These are phyloP conservation scores for Stegodyphus mimosarum DNA, from an alignment of 1,140 invertebrate species.

Conservation along the genomic window DNA sequence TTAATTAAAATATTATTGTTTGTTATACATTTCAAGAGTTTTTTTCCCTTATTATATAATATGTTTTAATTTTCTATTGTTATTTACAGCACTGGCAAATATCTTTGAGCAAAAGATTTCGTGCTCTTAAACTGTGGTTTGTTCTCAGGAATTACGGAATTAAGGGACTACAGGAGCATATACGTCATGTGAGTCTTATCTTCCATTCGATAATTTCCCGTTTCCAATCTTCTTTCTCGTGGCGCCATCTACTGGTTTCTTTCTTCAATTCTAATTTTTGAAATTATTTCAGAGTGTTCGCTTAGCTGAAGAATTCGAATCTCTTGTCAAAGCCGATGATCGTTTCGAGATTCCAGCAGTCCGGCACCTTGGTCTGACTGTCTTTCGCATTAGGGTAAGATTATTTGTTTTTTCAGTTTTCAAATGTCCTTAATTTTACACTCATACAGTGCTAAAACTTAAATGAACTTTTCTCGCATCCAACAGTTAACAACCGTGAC, in stretches of 20 bases:
- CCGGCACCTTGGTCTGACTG: constrained; percentile 91
- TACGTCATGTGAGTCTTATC: constrained; percentile 69
- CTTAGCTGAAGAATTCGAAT: constrained; percentile 72
- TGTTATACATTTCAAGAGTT: no score
- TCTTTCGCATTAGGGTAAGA: constrained; percentile 77
- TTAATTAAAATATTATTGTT: no score
- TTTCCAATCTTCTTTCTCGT: background rate
- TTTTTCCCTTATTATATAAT: no score
- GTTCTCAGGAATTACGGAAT: constrained; percentile 73
- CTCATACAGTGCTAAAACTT: no score
- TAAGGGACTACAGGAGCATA: constrained; percentile 72
- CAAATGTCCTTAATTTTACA: no score
- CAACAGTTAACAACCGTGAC: no score
- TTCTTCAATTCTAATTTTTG: background rate
- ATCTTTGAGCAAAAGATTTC: constrained; percentile 80
- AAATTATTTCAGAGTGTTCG: constrained; percentile 68
- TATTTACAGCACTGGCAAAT: constrained; percentile 94
- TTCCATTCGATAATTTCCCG: background rate
- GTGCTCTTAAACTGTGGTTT: constrained; percentile 75
- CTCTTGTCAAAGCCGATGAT: constrained; percentile 68
- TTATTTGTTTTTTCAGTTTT: no score
- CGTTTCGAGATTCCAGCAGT: constrained; percentile 78
- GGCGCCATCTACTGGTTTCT: background rate
- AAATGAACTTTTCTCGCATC: no score
- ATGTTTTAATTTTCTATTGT: background rate